Base-by-base conservation (phyloP, 2,888 invertebrate genomes). In the Meliscaeva auricollis region DNA sequence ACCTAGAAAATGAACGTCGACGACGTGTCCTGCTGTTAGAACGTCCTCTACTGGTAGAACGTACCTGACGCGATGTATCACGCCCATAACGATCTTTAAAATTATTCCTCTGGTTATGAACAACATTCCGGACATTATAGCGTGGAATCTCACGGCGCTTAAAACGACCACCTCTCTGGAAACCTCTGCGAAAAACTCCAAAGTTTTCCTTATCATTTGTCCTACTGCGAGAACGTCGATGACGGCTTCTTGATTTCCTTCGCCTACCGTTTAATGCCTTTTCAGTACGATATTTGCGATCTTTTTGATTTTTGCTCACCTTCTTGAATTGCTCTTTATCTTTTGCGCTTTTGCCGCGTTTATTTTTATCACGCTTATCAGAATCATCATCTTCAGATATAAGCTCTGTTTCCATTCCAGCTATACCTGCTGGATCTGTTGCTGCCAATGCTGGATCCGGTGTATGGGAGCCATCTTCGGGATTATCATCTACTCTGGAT, bases 71-170 rank as follows among this genome's bases (percentile, higher is more conserved):
- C 0, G 94, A 93, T 70, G 95, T 93, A 91, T 97, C 97, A 11
- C 97, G 93, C 0, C 97, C 97, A 92, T 96, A 97, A 66, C 95
- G 94, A 91, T 97, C 96, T 91, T 95, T 96, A 17, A 87, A 72
- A 72, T 94, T n/a, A n/a, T n/a, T 93, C 41, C 93, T 93, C 50
- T 91, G 90, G 4, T 89, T 87, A 5, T 95, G 94, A 8, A 97
- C 95, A 44, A 97, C 93, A 83, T 95, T 95, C 48, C 97, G 93
- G 9, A 97, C 97, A 92, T 97, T 96, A 91, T 97, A 97, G 3
- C 97, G 94, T 89, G 96, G 96, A 64, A 97, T 92, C 89, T 97
- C 97, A 89, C 96, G 95, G 15, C 96, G 93, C 89, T 95, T 96
- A 72, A 94, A 89, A 2, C 91, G 90, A 32, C 93, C 85, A 8